Conservation (phyloP, 2,888 invertebrate species). For the Gisinianus flammeolus region DNA sequence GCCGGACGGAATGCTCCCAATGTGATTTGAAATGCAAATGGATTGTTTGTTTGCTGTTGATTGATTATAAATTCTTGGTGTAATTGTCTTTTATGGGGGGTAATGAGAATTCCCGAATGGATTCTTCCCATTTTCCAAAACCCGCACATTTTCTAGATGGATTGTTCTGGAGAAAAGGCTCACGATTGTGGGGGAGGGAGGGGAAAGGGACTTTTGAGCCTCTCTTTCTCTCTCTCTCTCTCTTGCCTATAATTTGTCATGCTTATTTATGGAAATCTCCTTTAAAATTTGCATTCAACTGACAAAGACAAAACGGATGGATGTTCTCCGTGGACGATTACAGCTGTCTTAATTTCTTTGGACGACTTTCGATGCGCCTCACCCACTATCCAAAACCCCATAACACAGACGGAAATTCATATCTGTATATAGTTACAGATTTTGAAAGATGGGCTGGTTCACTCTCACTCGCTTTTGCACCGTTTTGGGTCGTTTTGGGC, state of each 20-base stretch:
- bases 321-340: conserved; percentile 29
- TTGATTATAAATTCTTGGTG: conserved; percentile 33
- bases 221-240: not conserved
- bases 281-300: conserved; percentile 29
- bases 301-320: conserved; percentile 30
- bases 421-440: too few species aligned
- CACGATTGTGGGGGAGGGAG: too few species aligned
- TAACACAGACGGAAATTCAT: not conserved
- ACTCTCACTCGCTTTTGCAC: too few species aligned
- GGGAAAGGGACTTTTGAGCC: not conserved
- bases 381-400: not conserved
- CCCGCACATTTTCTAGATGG: not conserved
- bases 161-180: not conserved
- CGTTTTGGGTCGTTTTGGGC: too few species aligned
- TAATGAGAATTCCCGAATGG: conserved; percentile 17
- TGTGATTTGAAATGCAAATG: conserved; percentile 19
- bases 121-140: not conserved
- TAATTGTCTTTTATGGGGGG: conserved; percentile 32
- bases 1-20: too few species aligned
- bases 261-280: conserved; percentile 35
- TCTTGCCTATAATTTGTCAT: conserved; percentile 32
- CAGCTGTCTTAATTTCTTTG: conserved; percentile 35
- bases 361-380: conserved; percentile 29
- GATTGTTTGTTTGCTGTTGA: conserved; percentile 30
- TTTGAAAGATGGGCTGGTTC: too few species aligned